Evolutionary conservation across 2,113 vertebrate species (phyloP).

Genomic region (Hippocampus barbouri): DNA sequence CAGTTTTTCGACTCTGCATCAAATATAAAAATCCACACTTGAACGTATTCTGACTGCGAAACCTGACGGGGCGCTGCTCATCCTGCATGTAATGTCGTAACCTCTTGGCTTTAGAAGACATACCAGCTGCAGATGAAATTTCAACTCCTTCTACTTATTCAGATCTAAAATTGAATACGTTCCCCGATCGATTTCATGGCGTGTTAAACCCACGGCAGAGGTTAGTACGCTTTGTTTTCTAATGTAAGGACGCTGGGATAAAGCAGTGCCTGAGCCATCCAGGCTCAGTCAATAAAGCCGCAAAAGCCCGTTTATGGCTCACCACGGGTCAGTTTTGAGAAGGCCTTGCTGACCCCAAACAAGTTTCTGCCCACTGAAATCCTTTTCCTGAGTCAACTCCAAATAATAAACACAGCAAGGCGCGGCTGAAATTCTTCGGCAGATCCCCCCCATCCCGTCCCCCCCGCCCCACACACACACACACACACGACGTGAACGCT

Average conservation of each 20-base stretch:
- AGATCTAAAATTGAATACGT: not conserved
- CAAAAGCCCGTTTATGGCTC: not conserved
- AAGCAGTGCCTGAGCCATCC: not conserved
- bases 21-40: not conserved
- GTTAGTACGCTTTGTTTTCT: not conserved
- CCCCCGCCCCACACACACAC: not conserved
- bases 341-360: constrained; percentile 21
- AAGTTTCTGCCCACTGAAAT: constrained; percentile 19
- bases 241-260: not conserved
- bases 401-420: constrained; percentile 23
- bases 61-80: not conserved
- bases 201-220: not conserved
- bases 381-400: constrained; percentile 4
- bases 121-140: not conserved
- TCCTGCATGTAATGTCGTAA: not conserved
- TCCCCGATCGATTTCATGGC: not conserved
- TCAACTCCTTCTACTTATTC: not conserved
- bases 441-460: not conserved
- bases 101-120: not conserved
- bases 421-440: not conserved
- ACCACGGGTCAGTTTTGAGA: constrained; percentile 9
- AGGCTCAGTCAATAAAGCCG: not conserved
- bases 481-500: constrained; percentile 15
- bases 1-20: not conserved
- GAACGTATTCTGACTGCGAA: not conserved